Base-by-base conservation (phyloP, 2,888 invertebrate species). In the Callimorpha dominula region DNA sequence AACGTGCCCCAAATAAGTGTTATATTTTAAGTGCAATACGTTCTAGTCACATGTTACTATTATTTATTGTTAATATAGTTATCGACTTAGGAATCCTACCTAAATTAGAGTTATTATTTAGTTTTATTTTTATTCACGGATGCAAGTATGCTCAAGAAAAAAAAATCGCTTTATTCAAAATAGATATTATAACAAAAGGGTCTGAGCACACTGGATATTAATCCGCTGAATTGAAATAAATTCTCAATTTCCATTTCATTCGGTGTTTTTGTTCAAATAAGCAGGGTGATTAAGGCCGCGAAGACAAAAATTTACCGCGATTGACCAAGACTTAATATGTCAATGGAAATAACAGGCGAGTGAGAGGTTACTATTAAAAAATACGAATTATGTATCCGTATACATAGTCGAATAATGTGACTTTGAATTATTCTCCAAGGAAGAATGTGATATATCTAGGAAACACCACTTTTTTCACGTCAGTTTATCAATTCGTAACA, bases 301-400 rank as follows among this genome's bases (percentile, higher is more conserved):
- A n/a, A 7, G 11, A 43, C 49, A 17, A 17, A 42, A 69, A 71
- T 74, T 73, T 60, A 71, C 68, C 54, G 74, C 81, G 84, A 84
- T 87, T 87, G 86, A 86, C 84, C 87, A 87, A 87, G 85, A 81
- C 81, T 84, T 83, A 77, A 83, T 76, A 78, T 78, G 84, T 85
- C 84, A 83, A 78, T 81, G 81, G 77, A 79, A 79, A 80, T 79
- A 67, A 71, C 73, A 73, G 72, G 73, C 20, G 78, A 75, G 79
- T 78, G 78, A 77, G 71, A 77, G 78, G 64, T 75, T 74, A 72
- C 17, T 65, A 72, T 57, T 63, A 70, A 64, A 68, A 68, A 73
- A 74, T 65, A 74, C 73, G 74, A 82, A 78, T 78, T 78, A 73
- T 72, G 73, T 74, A 71, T 74, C 66, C 67, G 73, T 77, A 65